These are phyloP conservation scores for Euphydryas editha DNA, from an alignment of 2,888 invertebrate species.

Conservation along the genomic window DNA sequence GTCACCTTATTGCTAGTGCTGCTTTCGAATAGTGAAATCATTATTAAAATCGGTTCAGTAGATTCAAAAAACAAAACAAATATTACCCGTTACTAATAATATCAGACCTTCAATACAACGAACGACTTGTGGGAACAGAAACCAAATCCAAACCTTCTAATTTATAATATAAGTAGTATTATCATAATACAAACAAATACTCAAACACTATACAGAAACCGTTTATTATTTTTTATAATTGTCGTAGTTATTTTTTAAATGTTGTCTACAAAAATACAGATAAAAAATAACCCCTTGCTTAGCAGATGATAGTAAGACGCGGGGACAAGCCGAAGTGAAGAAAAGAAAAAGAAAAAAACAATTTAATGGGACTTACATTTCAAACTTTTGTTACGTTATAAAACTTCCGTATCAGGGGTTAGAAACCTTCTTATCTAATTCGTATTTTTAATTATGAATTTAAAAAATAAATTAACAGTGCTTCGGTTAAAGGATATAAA, in stretches of 20 bases:
- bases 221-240: too few species aligned
- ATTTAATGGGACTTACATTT: slow-evolving; percentile 54
- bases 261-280: slow-evolving; percentile 20
- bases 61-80: too few species aligned
- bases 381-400: slow-evolving; percentile 50
- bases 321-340: slow-evolving; percentile 34
- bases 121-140: too few species aligned
- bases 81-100: too few species aligned
- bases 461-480: not conserved
- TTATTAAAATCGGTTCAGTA: too few species aligned
- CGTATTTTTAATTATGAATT: not conserved
- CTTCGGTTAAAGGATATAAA: not conserved
- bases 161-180: too few species aligned
- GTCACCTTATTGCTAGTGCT: too few species aligned
- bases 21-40: too few species aligned
- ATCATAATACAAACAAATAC: too few species aligned
- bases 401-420: slow-evolving; percentile 44
- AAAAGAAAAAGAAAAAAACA: slow-evolving; percentile 46
- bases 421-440: slow-evolving; percentile 37
- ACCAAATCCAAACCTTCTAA: too few species aligned
- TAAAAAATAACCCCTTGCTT: slow-evolving; percentile 31
- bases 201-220: too few species aligned
- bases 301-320: slow-evolving; percentile 36
- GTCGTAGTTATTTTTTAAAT: not conserved
- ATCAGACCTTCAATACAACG: too few species aligned